Evolutionary conservation across 2,113 vertebrate species (phyloP).

Genomic region (Labrus mixtus): DNA sequence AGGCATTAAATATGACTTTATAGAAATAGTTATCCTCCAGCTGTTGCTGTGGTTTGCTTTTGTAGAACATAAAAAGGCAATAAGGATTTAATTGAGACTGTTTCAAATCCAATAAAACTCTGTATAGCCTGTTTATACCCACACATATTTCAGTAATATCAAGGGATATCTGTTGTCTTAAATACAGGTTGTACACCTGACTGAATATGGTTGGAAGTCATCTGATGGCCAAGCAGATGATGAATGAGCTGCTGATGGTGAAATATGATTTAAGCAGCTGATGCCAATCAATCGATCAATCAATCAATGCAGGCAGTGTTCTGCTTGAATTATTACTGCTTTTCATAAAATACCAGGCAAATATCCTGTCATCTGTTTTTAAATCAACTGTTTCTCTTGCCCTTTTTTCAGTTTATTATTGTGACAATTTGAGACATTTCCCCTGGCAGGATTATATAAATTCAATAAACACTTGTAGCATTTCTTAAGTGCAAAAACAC

Average conservation of each 20-base stretch:
- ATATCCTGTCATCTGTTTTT: not conserved
- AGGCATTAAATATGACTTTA: too few species aligned
- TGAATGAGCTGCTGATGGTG: not conserved
- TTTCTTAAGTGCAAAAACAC: not conserved
- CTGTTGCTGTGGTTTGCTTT: too few species aligned
- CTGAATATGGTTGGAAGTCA: not conserved
- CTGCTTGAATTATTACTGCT: not conserved
- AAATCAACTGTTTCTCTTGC: not conserved
- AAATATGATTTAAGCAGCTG: not conserved
- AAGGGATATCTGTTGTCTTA: not conserved
- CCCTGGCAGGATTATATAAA: not conserved
- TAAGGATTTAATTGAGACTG: too few species aligned
- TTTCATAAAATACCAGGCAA: not conserved
- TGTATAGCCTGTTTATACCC: too few species aligned
- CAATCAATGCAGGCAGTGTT: not conserved
- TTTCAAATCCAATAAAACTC: too few species aligned
- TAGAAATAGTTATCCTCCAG: too few species aligned
- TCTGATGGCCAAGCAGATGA: not conserved
- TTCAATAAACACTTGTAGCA: constrained; percentile 1
- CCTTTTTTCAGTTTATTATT: not conserved
- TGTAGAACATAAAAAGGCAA: too few species aligned
- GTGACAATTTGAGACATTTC: not conserved
- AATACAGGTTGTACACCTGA: not conserved
- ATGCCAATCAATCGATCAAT: not conserved
- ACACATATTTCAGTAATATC: too few species aligned